Evolutionary conservation across 2,888 invertebrate species (phyloP).

Genomic region (Eretmocerus hayati): DNA sequence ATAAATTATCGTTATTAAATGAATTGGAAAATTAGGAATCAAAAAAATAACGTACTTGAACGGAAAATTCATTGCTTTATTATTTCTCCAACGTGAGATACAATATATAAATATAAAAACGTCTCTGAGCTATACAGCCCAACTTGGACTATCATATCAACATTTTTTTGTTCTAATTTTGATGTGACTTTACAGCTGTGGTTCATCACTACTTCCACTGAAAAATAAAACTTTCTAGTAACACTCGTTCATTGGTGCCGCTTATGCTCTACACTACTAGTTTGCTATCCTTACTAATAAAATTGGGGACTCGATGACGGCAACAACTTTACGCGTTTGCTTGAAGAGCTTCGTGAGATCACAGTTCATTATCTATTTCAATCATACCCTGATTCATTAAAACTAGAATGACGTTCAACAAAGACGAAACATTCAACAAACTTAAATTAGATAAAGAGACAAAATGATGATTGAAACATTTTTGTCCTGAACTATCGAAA

Average conservation of each 20-base stretch:
- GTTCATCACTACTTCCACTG: constrained; percentile 13
- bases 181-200: constrained; percentile 4
- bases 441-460: constrained; percentile 15
- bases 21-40: background rate
- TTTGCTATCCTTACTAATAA: constrained; percentile 1
- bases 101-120: constrained; percentile 29
- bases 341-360: constrained; percentile 11
- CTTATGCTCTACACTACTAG: constrained; percentile 9
- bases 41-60: background rate
- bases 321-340: background rate
- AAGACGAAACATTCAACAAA: constrained; percentile 19
- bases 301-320: constrained; percentile 3
- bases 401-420: constrained; percentile 13
- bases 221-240: constrained; percentile 20
- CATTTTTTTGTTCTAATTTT: constrained; percentile 13
- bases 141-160: constrained; percentile 20
- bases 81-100: constrained; percentile 26
- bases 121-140: constrained; percentile 28
- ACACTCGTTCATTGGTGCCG: constrained; percentile 9
- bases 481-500: constrained; percentile 7
- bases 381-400: constrained; percentile 13
- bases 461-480: constrained; percentile 1
- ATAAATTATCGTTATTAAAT: constrained; percentile 20
- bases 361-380: constrained; percentile 18
- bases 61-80: constrained; percentile 20